Evolutionary conservation across 1,140 invertebrate species (phyloP), one percentile per base, ranked within the genome.

Genomic region (Hyposmocoma kahamanoa): DNA sequence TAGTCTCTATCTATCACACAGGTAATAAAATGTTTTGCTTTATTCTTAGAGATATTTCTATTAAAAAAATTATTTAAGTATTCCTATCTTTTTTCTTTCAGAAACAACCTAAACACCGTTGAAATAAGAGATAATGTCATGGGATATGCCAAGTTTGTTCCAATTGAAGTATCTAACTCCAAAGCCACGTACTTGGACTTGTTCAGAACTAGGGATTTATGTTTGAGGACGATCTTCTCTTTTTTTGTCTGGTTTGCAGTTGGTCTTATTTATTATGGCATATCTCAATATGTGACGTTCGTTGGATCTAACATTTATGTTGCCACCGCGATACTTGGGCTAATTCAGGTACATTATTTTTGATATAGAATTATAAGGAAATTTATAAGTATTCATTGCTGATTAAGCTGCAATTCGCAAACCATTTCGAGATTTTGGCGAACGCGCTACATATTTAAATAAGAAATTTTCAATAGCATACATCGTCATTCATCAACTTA

Each of bases 281-380:
- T 72, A 10, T 68, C 59, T 42, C 65, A 74, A 22, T 77, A 72
- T 34, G 42, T 61, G 4, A 60, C 62, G 0, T 49, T 67, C 1
- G 26, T 72, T 5, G 58, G 62, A 9, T 34, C 54, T 13, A 63
- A 67, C 54, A 42, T 67, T 6, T 72, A 60, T 26, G 22, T 70
- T 6, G 57, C 60, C 0, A 62, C 68, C 20, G 28, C 47, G 5
- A 49, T 64, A 28, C 47, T 62, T 26, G 66, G 66, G 4, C 45
- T 64, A 17, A 56, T 74, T 22, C 66, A 69, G 55, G 71, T 71
- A 18, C n/a, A n/a, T n/a, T n/a, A n/a, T n/a, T n/a, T n/a, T n/a
- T n/a, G n/a, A n/a, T n/a, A n/a, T n/a, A n/a, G n/a, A n/a, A n/a
- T n/a, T n/a, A n/a, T n/a, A n/a, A n/a, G n/a, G n/a, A n/a, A n/a